Conservation (phyloP, 2,797 vertebrate genomes). For the Lophotriccus pileatus region DNA sequence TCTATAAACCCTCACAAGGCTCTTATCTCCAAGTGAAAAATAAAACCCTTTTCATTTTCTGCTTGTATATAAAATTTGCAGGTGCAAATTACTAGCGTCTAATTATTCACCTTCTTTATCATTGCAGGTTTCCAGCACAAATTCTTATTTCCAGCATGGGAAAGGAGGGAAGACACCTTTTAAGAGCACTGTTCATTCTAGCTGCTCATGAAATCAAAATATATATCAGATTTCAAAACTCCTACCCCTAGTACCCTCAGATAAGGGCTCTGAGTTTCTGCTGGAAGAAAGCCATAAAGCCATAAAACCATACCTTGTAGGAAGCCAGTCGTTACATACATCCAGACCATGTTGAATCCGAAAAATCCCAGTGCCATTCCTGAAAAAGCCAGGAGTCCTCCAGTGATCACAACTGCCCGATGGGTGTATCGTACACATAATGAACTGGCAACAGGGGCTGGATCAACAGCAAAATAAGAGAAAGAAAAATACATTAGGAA, state of each 20-base stretch:
- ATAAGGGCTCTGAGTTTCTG: neutral
- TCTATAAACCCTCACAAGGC: neutral
- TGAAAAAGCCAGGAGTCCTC: constrained; percentile 47
- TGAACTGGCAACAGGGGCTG: constrained; percentile 48
- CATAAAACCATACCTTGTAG: constrained; percentile 35
- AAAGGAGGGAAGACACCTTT: neutral
- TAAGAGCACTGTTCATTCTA: neutral
- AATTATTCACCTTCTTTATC: neutral
- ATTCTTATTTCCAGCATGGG: neutral
- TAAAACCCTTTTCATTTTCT: neutral
- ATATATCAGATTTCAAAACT: neutral
- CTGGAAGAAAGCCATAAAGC: neutral
- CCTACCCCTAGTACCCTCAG: neutral
- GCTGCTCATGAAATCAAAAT: neutral
- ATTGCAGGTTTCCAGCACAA: neutral
- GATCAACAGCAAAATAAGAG: neutral
- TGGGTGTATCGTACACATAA: constrained; percentile 26
- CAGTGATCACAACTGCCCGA: constrained; percentile 32
- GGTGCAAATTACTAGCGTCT: neutral
- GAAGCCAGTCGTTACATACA: constrained; percentile 43
- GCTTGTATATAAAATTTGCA: neutral
- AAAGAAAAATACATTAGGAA: neutral
- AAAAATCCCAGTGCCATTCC: constrained; percentile 56
- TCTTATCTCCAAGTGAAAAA: neutral
- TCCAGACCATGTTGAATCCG: constrained; percentile 40